Percentiles rank a stretch among this genome's conserved stretches.
These are phyloP conservation scores for Drosophila nigrodunni DNA, from an alignment of 1,140 invertebrate species.

Conservation along the genomic window DNA sequence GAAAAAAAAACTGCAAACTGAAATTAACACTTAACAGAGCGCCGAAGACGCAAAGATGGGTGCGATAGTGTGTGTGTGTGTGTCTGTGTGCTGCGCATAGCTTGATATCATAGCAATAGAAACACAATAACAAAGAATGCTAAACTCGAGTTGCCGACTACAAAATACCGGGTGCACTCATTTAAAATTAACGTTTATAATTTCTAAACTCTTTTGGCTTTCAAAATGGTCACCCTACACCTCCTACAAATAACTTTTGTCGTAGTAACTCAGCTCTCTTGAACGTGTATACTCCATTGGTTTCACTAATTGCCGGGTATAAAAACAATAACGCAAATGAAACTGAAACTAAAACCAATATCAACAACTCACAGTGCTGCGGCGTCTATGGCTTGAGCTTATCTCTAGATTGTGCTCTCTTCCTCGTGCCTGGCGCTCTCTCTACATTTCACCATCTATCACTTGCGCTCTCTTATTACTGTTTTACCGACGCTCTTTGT, in stretches of 20 bases:
- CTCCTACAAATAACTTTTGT: no score
- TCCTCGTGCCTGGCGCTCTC: background rate
- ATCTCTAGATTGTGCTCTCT: conserved; percentile 6
- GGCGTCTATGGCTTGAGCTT: conserved; percentile 5
- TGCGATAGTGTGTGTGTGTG: conserved; percentile 1
- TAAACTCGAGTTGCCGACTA: background rate
- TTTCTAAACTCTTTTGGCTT: background rate
- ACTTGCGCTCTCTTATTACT: background rate
- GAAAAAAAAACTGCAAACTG: conserved; percentile 16
- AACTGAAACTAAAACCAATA: conserved; percentile 15
- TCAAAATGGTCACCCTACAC: no score
- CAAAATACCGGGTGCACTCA: background rate
- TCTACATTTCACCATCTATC: background rate
- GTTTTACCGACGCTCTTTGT: background rate
- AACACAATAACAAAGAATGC: background rate
- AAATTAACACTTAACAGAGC: conserved; percentile 36
- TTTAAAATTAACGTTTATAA: background rate
- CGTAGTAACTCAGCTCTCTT: background rate
- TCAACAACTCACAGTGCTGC: background rate
- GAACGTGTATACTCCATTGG: background rate
- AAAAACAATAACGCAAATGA: conserved; percentile 6
- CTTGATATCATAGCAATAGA: conserved; percentile 3
- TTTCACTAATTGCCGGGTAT: background rate
- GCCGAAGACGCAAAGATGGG: conserved; percentile 1
- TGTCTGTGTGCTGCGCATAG: background rate